Conservation (phyloP, 1,140 invertebrate genomes). For the Drosophila lacertosa region DNA sequence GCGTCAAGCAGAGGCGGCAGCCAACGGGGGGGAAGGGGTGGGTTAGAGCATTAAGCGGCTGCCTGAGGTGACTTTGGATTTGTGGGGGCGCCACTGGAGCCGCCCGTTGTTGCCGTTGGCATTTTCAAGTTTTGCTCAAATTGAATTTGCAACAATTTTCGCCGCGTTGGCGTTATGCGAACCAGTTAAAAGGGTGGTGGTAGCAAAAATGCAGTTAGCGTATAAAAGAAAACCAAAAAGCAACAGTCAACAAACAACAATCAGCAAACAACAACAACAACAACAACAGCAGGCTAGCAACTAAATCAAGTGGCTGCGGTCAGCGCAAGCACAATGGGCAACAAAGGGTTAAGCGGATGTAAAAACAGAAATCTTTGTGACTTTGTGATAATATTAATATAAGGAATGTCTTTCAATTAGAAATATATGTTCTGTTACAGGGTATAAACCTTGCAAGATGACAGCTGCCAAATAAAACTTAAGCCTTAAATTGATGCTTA, state of each 20-base stretch:
- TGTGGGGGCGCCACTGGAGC: constrained; percentile 15
- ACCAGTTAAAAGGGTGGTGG: not conserved
- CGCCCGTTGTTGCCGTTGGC: constrained; percentile 50
- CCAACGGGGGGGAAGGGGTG: not conserved
- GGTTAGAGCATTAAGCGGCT: not conserved
- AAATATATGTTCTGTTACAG: no score
- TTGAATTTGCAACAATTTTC: constrained; percentile 78
- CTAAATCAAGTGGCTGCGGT: constrained; percentile 45
- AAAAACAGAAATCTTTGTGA: no score
- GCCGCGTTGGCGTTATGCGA: constrained; percentile 54
- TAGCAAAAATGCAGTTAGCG: constrained; percentile 24
- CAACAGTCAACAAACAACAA: not conserved
- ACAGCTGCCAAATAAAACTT: no score
- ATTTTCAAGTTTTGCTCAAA: constrained; percentile 64
- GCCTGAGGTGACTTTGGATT: constrained; percentile 58
- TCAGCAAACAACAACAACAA: not conserved
- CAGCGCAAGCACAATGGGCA: constrained; percentile 38
- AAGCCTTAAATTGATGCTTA: no score
- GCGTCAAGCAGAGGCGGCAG: not conserved
- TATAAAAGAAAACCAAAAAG: constrained; percentile 11
- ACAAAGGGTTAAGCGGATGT: constrained; percentile 31
- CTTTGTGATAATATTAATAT: no score
- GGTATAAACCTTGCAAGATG: no score
- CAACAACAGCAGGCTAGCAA: constrained; percentile 21
- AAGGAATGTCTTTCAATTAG: no score